Conservation (phyloP, 2,797 vertebrate species). For the Sitta carolinensis region DNA sequence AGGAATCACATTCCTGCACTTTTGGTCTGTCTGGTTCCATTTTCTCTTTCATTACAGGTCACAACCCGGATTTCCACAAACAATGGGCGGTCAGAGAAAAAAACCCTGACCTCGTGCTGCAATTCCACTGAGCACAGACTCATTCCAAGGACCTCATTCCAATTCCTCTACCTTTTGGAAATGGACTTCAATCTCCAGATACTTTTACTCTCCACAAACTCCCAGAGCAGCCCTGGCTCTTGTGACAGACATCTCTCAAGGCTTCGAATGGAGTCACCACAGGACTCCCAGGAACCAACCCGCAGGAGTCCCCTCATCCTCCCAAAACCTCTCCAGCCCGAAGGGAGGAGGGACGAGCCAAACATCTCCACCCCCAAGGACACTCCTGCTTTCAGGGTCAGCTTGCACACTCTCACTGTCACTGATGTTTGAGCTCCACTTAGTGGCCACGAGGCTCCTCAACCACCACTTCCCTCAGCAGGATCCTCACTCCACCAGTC, state of each 20-base stretch:
- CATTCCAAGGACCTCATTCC: not conserved
- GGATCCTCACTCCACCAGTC: too few relatives aligned
- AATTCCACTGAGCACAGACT: not conserved
- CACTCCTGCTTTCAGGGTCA: fast-evolving
- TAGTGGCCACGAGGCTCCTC: not conserved
- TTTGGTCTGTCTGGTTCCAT: not conserved
- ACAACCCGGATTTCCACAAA: not conserved
- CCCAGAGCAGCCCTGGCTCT: not conserved
- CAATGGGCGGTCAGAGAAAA: not conserved
- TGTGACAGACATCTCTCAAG: not conserved
- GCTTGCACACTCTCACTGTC: fast-evolving
- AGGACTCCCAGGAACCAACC: not conserved
- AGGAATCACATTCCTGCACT: not conserved
- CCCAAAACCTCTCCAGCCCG: not conserved
- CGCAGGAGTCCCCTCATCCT: not conserved
- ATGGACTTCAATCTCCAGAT: not conserved
- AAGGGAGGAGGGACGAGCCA: not conserved
- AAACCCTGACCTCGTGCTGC: not conserved
- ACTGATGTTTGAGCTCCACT: not conserved
- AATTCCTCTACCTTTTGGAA: not conserved
- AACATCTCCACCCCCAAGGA: not conserved
- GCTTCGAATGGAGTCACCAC: not conserved
- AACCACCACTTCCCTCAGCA: fast-evolving
- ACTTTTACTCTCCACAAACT: not conserved
- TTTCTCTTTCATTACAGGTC: not conserved